These are phyloP conservation scores for Apis mellifera DNA, from an alignment of 1,140 invertebrate species.

Conservation along the genomic window Amel_HAv3.1 CM009942.2:4501001-4501500, in stretches of 20 bases:
- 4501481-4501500: background rate
- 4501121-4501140: too few species aligned
- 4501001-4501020: too few species aligned
- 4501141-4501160: too few species aligned
- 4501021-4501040: too few species aligned
- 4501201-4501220: slow-evolving; percentile 13
- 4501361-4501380: slow-evolving; percentile 35
- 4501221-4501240: background rate
- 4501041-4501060: too few species aligned
- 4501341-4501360: slow-evolving; percentile 17
- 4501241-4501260: slow-evolving; percentile 22
- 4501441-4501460: background rate
- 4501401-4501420: background rate
- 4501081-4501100: too few species aligned
- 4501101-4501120: too few species aligned
- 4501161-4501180: too few species aligned
- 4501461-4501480: background rate
- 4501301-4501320: slow-evolving; percentile 44
- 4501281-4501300: background rate
- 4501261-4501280: slow-evolving; percentile 2
- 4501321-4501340: background rate
- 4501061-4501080: too few species aligned
- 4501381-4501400: background rate
- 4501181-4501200: background rate
- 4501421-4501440: background rate